Evolutionary conservation across 1,140 invertebrate genomes (phyloP).

Genomic region (Bilobella aurantiaca): DNA sequence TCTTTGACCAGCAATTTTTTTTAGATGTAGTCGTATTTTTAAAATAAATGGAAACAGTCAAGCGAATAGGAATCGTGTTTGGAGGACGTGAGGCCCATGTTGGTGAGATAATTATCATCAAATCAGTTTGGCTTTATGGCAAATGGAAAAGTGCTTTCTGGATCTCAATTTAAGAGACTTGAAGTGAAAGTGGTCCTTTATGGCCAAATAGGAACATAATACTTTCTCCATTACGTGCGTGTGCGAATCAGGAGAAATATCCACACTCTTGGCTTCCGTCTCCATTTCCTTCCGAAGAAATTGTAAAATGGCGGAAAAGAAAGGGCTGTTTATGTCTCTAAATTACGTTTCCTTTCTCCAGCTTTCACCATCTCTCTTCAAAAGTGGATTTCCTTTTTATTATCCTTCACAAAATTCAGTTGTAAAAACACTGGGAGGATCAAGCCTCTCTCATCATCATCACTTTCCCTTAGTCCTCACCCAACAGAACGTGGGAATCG

Average conservation of each 20-base stretch:
- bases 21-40: too few relatives aligned
- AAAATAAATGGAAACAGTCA: too few relatives aligned
- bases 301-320: background rate
- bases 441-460: conserved; percentile 4
- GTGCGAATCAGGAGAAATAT: background rate
- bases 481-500: conserved; percentile 7
- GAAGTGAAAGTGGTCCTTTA: too few relatives aligned
- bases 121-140: too few relatives aligned
- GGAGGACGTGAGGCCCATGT: too few relatives aligned
- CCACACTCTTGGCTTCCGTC: background rate
- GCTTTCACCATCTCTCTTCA: conserved; percentile 6
- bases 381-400: conserved; percentile 8
- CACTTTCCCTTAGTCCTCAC: background rate
- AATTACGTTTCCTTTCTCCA: conserved; percentile 2
- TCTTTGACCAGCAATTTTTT: too few relatives aligned
- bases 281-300: background rate
- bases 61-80: too few relatives aligned
- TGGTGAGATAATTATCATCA: too few relatives aligned
- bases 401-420: background rate
- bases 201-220: too few relatives aligned
- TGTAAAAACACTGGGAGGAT: background rate
- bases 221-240: too few relatives aligned
- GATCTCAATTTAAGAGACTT: too few relatives aligned
- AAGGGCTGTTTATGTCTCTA: background rate
- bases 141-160: too few relatives aligned